Base-by-base conservation (phyloP, 2,888 invertebrate species). In the Thecophora atra region DNA sequence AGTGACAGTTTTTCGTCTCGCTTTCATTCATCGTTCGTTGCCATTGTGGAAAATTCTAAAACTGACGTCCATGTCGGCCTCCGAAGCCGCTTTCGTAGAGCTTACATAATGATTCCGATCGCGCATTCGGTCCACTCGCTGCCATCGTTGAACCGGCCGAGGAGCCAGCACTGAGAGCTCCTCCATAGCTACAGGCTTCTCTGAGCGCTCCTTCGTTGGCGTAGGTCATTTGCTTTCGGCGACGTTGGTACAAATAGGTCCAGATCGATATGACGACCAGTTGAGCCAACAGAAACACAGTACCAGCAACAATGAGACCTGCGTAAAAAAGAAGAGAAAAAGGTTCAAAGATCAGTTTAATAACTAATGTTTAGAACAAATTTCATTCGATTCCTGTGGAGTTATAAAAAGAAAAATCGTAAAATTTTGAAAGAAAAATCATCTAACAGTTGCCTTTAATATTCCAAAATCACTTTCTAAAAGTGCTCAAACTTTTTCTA, bases 181-280 rank as follows among this genome's bases (percentile, higher is more conserved):
- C 76, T 19, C 79, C 77, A 70, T 79, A 81, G 37, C 77, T 79
- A 17, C 80, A 78, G 37, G 79, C 72, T 21, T 76, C 51, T 26
- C 71, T 79, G 74, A 79, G 78, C n/a, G 79, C 73, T 0, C 76
- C 78, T 44, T 81, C 81, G 68, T 78, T 81, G 64, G 77, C 76
- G 52, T 80, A 81, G 70, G 79, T 77, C 69, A 79, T 79, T 56
- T 84, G 80, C 76, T 85, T 88, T 80, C 92, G 91, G 83, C 93
- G 89, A 80, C 94, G 90, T 85, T 95, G 94, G 91, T 94, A 94
- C 83, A 95, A 91, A 88, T 94, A 94, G 76, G 95, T 93, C 94
- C 95, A 96, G 76, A 93, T 94, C 65, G 94, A 93, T 78, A 96
- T 92, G 75, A 96, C 91, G 81, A 93, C 93, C 84, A 96, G 90